Conservation (phyloP, 2,888 invertebrate genomes). For the Globia sparganii region DNA sequence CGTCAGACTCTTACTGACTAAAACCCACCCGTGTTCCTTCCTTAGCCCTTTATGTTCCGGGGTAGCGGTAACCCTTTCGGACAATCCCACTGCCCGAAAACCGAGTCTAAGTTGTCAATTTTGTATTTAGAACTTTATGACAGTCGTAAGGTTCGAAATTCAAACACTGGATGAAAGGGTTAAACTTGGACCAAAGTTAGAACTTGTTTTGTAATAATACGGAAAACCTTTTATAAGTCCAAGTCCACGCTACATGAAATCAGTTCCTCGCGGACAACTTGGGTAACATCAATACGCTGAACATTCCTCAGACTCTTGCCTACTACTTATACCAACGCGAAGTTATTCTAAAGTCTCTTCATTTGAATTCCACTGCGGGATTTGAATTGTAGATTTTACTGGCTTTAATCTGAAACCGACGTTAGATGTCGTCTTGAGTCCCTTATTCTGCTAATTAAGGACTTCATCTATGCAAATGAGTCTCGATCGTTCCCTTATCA, state of each 20-base stretch:
- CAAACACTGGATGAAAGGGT: neutral
- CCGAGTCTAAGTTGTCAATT: neutral
- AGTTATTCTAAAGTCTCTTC: conserved; percentile 64
- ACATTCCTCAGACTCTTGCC: conserved; percentile 21
- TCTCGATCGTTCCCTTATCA: conserved; percentile 27
- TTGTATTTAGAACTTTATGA: neutral
- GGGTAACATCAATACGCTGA: conserved; percentile 7
- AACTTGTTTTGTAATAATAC: neutral
- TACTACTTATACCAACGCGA: conserved; percentile 20
- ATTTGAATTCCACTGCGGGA: conserved; percentile 84
- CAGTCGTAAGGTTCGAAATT: neutral
- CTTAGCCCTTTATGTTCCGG: too few species aligned
- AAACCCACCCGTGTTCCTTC: too few species aligned
- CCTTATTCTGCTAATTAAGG: conserved; percentile 84
- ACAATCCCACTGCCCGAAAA: too few species aligned
- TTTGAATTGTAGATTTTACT: conserved; percentile 89
- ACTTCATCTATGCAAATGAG: conserved; percentile 65
- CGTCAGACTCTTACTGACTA: too few species aligned
- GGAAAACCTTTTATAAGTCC: neutral
- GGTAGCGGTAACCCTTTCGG: too few species aligned
- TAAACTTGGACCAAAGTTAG: neutral
- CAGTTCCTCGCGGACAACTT: neutral
- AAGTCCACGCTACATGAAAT: neutral
- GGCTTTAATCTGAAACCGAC: conserved; percentile 87
- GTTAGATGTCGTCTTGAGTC: conserved; percentile 75